Percentiles rank a stretch among this genome's conserved stretches.
Evolutionary conservation across 2,888 invertebrate species (phyloP).

Genomic region (Andrena chrysosceles): DNA sequence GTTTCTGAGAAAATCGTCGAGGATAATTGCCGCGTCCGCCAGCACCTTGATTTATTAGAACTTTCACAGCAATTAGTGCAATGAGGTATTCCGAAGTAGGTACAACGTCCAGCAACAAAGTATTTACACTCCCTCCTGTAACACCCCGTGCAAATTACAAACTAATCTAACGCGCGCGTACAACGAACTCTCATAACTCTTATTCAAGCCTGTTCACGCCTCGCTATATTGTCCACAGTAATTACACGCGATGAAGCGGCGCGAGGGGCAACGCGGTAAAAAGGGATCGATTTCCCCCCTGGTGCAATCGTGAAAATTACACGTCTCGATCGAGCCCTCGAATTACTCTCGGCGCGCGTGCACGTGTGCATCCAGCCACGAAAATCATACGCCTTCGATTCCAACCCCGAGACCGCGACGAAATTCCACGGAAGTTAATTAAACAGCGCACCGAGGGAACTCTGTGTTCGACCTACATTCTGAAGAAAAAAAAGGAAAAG

Average conservation of each 20-base stretch:
- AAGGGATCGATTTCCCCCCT: slow-evolving; percentile 64
- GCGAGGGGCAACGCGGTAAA: slow-evolving; percentile 32
- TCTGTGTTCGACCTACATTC: slow-evolving; percentile 17
- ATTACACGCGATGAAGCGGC: slow-evolving; percentile 54
- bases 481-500: neutral
- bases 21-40: slow-evolving; percentile 4
- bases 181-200: slow-evolving; percentile 37
- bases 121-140: neutral
- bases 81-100: neutral
- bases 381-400: slow-evolving; percentile 50
- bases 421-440: slow-evolving; percentile 27
- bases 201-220: slow-evolving; percentile 46
- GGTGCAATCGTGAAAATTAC: slow-evolving; percentile 70
- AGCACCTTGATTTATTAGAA: neutral
- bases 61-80: neutral
- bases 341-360: slow-evolving; percentile 55
- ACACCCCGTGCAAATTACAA: slow-evolving; percentile 10
- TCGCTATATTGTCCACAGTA: slow-evolving; percentile 54
- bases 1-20: slow-evolving; percentile 1
- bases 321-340: slow-evolving; percentile 54
- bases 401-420: neutral
- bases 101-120: neutral
- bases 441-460: slow-evolving; percentile 1
- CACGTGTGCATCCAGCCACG: slow-evolving; percentile 42
- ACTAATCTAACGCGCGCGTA: slow-evolving; percentile 9